Percentiles rank a stretch among this genome's conserved stretches.
These are phyloP conservation scores for Drosophila rubida DNA, from an alignment of 2,888 invertebrate species.

Conservation along the genomic window DNA sequence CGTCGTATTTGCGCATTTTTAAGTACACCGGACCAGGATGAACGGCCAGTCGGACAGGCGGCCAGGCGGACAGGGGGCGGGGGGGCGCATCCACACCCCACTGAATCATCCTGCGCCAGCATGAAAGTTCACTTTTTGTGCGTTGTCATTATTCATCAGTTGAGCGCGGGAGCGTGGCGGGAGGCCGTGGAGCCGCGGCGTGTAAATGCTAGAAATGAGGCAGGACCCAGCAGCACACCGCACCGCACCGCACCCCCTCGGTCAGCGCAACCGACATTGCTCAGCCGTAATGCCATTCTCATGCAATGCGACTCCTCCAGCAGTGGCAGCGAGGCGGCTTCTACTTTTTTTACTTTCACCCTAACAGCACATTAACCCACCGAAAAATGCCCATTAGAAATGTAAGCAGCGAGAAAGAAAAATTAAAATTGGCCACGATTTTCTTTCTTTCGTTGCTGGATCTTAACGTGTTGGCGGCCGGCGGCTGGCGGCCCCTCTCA, in stretches of 20 bases:
- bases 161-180: conserved; percentile 10
- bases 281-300: conserved; percentile 48
- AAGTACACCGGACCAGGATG: conserved; percentile 53
- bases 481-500: conserved; percentile 19
- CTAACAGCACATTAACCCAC: conserved; percentile 80
- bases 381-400: conserved; percentile 77
- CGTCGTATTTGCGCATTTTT: conserved; percentile 67
- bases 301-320: conserved; percentile 37
- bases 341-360: conserved; percentile 69
- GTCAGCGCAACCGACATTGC: not conserved
- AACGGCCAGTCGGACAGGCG: conserved; percentile 25
- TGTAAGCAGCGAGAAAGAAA: conserved; percentile 74
- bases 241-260: not conserved
- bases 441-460: conserved; percentile 67
- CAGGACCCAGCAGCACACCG: not conserved
- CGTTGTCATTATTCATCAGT: conserved; percentile 82
- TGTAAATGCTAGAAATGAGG: conserved; percentile 50
- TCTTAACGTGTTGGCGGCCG: conserved; percentile 40
- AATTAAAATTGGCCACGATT: conserved; percentile 85
- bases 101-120: conserved; percentile 20
- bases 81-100: conserved; percentile 18
- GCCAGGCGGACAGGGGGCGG: not conserved
- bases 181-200: conserved; percentile 43
- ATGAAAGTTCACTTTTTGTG: conserved; percentile 70
- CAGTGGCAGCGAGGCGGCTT: not conserved